Conservation (phyloP, 1,140 invertebrate species). For the Drosophila pseudoananassae region DNA sequence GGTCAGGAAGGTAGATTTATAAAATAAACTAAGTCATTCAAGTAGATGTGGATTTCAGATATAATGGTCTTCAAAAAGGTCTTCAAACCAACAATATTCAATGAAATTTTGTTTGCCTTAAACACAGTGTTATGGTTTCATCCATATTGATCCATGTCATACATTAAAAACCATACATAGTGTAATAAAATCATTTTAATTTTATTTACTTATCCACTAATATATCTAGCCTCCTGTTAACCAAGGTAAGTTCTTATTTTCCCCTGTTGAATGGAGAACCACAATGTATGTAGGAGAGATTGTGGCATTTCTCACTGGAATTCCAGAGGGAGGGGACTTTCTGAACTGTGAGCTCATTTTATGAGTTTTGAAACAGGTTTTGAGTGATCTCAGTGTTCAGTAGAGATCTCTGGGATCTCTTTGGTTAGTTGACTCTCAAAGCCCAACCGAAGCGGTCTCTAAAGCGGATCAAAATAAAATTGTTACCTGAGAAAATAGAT, state of each 20-base stretch:
- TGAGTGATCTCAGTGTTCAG: constrained; percentile 18
- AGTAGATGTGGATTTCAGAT: no score
- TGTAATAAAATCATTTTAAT: no score
- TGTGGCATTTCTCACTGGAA: constrained; percentile 27
- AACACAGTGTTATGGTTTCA: no score
- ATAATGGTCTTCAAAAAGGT: no score
- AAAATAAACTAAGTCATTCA: no score
- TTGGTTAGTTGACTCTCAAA: constrained; percentile 26
- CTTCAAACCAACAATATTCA: no score
- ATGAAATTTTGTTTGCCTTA: no score
- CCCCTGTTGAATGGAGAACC: constrained; percentile 7
- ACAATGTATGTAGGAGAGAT: constrained; percentile 12
- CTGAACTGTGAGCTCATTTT: constrained; percentile 19
- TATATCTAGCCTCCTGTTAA: background rate
- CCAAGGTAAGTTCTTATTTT: constrained; percentile 21
- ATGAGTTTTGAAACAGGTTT: constrained; percentile 29
- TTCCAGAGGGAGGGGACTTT: constrained; percentile 23
- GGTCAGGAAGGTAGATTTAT: background rate
- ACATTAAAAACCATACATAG: no score
- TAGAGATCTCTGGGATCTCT: constrained; percentile 4
- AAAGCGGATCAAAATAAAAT: background rate
- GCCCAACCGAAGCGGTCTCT: constrained; percentile 14
- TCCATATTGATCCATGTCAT: no score
- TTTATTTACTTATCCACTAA: background rate
- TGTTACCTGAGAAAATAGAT: constrained; percentile 1